Evolutionary conservation across 2,888 invertebrate species (phyloP), one percentile per base, ranked within the genome.

Genomic region (Trypoxylon attenuatum): DNA sequence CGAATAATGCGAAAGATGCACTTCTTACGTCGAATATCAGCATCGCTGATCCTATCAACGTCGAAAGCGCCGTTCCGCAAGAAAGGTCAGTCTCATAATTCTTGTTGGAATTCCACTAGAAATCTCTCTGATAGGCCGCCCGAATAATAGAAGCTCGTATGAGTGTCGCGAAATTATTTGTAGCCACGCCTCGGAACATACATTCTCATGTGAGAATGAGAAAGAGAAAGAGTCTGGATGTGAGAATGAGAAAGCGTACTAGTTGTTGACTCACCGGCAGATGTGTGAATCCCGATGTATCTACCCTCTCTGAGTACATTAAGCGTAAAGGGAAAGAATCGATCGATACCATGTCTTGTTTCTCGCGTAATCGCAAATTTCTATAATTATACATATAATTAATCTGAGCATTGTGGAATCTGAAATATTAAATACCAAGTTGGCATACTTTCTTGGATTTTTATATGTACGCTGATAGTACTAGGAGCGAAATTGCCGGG

Each of bases 1-100:
- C 73, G 39, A 18, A 49, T 22, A 61, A 43, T 33, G 6, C 13
- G 51, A 64, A 61, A 33, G 41, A 27, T 2, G n/a, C n/a, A 23
- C n/a, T 6, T n/a, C n/a, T n/a, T n/a, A 38, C 38, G 25, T 53
- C 58, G 33, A 25, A 21, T 51, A 45, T 69, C 18, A 73, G 71
- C 49, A n/a, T n/a, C n/a, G n/a, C n/a, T n/a, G 82, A 78, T n/a
- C 75, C 78, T 25, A 77, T 68, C 22, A 56, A 61, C 33, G 78
- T 82, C 43, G 61, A 77, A 51, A 83, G 83, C 54, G 77, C 67
- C 22, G 73, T 84, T 8, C 84, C 84, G 16, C 83, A 78, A 76
- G 74, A 69, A 73, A 84, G 84, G 84, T 84, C 72, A 77, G 80
- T 69, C n/a, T 41, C 45, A 29, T 13, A 46, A 45, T 25, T 67